Conservation (phyloP, 2,797 vertebrate genomes). For the Heliangelus exortis region DNA sequence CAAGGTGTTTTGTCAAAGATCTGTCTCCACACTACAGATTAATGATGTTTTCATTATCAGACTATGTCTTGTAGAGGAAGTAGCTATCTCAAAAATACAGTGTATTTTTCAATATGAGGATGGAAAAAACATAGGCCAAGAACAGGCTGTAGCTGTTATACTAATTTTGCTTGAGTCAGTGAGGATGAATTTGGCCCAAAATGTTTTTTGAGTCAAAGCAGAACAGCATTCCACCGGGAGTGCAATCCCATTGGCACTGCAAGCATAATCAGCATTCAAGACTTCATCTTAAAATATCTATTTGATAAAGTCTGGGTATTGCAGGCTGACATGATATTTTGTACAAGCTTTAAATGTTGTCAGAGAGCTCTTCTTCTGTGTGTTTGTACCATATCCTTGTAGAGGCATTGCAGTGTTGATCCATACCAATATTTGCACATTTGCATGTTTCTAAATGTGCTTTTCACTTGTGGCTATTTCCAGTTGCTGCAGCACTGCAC, state of each 20-base stretch:
- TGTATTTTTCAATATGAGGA: constrained; percentile 41
- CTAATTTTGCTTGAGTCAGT: neutral
- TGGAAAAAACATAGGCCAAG: neutral
- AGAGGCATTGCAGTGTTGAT: neutral
- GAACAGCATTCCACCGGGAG: neutral
- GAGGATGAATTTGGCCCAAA: neutral
- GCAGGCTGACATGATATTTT: neutral
- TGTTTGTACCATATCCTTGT: neutral
- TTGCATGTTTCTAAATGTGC: neutral
- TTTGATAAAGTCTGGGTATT: constrained; percentile 42
- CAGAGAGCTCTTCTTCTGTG: neutral
- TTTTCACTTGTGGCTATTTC: neutral
- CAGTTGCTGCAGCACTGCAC: neutral
- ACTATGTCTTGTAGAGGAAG: constrained; percentile 49
- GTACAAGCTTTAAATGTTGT: constrained; percentile 21
- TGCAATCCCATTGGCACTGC: neutral
- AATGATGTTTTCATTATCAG: constrained; percentile 76
- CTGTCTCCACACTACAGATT: constrained; percentile 72
- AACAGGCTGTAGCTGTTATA: neutral
- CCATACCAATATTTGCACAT: neutral
- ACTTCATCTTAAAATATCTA: constrained; percentile 48
- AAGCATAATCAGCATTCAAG: constrained; percentile 32
- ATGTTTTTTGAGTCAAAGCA: constrained; percentile 8
- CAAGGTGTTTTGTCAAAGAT: constrained; percentile 77
- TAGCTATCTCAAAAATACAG: constrained; percentile 55